phyloP scores from a whole-genome alignment of 2,113 vertebrate species.

The Strigops habroptila region DNA sequence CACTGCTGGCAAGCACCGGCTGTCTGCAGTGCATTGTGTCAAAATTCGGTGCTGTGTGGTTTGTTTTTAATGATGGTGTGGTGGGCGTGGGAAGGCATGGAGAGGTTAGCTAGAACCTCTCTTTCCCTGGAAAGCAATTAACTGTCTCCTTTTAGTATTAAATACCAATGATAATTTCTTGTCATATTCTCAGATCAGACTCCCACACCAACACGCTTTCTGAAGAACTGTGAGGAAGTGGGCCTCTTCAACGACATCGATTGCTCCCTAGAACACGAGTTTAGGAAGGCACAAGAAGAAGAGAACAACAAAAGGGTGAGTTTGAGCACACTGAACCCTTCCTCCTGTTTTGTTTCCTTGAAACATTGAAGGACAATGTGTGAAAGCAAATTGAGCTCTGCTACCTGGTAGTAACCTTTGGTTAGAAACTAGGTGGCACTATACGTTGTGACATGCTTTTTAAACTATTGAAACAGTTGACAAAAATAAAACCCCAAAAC shows the following conservation, averaged over 20 bases:
- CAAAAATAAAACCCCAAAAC: neutral
- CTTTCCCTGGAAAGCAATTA: neutral
- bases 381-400: neutral
- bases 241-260: conserved; percentile 97
- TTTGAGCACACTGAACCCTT: neutral
- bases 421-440: conserved; percentile 14
- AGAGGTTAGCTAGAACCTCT: neutral
- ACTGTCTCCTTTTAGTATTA: neutral
- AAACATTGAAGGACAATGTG: accelerated
- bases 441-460: neutral
- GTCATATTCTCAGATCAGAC: conserved; percentile 88
- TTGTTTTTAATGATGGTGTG: neutral
- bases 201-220: conserved; percentile 94
- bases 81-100: neutral
- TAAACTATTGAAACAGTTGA: neutral
- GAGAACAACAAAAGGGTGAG: conserved; percentile 96
- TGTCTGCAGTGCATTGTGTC: accelerated
- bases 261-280: conserved; percentile 96
- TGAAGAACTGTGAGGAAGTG: conserved; percentile 99
- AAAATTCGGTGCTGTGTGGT: neutral
- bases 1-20: neutral
- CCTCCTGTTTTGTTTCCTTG: neutral
- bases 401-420: neutral
- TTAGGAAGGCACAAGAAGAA: conserved; percentile 95
- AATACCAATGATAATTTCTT: neutral